Conservation (phyloP, 1,140 invertebrate species). For the Monomorium pharaonis region DNA sequence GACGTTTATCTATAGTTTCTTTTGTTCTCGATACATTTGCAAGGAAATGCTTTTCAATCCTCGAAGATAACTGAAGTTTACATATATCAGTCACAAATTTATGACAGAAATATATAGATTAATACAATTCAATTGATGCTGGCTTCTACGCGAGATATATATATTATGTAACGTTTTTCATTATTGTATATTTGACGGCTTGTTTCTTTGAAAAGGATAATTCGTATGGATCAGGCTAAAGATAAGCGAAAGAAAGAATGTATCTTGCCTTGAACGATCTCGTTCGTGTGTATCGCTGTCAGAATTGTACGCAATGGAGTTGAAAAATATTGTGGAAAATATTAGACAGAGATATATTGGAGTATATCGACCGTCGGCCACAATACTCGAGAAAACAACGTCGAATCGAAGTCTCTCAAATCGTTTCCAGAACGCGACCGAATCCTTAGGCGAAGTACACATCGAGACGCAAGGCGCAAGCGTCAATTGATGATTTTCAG, state of each 20-base stretch:
- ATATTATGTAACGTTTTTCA: conserved; percentile 45
- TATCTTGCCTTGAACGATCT: conserved; percentile 37
- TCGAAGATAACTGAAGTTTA: background rate
- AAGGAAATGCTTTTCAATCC: background rate
- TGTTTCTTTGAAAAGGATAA: background rate
- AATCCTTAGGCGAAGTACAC: background rate
- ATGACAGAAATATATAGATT: background rate
- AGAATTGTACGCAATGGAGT: background rate
- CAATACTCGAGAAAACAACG: background rate
- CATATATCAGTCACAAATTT: background rate
- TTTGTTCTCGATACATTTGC: background rate
- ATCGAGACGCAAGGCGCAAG: background rate
- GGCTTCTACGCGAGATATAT: background rate
- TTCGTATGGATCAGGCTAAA: background rate
- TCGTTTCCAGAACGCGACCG: background rate
- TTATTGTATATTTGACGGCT: background rate
- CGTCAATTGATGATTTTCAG: background rate
- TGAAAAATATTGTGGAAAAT: background rate
- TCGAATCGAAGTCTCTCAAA: background rate
- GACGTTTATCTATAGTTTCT: background rate
- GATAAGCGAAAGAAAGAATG: background rate
- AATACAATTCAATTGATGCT: background rate
- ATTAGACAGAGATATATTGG: too few species aligned
- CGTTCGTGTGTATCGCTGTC: background rate
- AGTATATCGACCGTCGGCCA: conserved; percentile 24